Evolutionary conservation across 2,113 vertebrate species (phyloP).

Genomic region (Myrmophylax atrothorax): DNA sequence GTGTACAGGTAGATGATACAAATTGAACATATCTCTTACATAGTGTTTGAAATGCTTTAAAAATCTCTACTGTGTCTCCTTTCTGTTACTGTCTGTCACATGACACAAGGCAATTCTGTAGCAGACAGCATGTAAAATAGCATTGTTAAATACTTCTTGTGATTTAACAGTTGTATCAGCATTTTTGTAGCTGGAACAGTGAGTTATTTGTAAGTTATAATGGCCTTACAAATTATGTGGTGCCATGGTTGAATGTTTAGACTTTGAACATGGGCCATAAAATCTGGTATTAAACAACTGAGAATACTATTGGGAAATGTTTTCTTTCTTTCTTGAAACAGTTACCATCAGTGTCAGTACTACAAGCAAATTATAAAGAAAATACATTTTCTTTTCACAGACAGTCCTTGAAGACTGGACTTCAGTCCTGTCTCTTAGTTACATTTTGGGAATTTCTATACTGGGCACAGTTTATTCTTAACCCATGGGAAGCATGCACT

Average conservation of each 20-base stretch:
- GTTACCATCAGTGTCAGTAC: background rate
- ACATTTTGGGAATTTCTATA: background rate
- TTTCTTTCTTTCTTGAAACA: background rate
- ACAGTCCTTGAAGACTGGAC: background rate
- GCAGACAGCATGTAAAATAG: background rate
- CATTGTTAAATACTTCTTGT: background rate
- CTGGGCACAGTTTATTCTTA: background rate
- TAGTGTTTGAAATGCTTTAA: background rate
- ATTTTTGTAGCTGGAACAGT: background rate
- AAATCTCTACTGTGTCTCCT: background rate
- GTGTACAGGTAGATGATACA: background rate
- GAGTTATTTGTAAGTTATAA: background rate
- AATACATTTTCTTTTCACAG: background rate
- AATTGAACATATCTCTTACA: fast-evolving
- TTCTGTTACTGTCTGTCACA: background rate
- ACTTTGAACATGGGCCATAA: background rate
- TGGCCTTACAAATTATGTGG: background rate
- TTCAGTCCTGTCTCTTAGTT: background rate
- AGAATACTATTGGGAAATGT: background rate
- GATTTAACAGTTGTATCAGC: background rate
- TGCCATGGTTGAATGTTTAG: background rate
- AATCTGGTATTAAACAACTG: background rate
- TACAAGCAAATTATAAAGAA: background rate
- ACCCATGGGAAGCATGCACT: background rate
- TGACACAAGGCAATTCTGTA: background rate